A percentile compares a stretch with the other conserved stretches of the same genome.
These are phyloP conservation scores for Neodon shergylaensis DNA, from an alignment of 2,113 vertebrate genomes.

Conservation along the genomic window DNA sequence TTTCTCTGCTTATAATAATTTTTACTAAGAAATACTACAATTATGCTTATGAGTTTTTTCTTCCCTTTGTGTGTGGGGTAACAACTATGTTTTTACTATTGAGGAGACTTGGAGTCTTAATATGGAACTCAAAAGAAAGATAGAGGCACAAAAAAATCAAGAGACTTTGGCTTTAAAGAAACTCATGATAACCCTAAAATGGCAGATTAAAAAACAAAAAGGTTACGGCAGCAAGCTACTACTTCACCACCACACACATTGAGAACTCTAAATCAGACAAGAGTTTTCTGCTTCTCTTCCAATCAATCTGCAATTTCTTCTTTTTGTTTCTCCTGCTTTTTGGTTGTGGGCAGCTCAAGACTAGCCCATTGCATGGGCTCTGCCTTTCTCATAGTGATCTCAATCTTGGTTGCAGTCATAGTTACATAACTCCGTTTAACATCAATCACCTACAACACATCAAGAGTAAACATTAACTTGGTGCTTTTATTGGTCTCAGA, in stretches of 20 bases:
- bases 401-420: slow-evolving; percentile 97
- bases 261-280: slow-evolving; percentile 44
- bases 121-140: slow-evolving; percentile 41
- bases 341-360: slow-evolving; percentile 91
- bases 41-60: slow-evolving; percentile 14
- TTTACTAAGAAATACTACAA: slow-evolving; percentile 41
- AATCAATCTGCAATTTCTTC: slow-evolving; percentile 80
- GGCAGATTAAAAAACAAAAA: slow-evolving; percentile 74
- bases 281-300: slow-evolving; percentile 52
- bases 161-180: slow-evolving; percentile 72
- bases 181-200: slow-evolving; percentile 65
- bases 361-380: slow-evolving; percentile 95
- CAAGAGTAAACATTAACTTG: not conserved
- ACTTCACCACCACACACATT: slow-evolving; percentile 66
- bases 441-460: slow-evolving; percentile 91
- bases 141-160: slow-evolving; percentile 47
- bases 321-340: slow-evolving; percentile 83
- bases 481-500: not conserved
- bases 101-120: slow-evolving; percentile 44
- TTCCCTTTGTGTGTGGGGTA: slow-evolving; percentile 56
- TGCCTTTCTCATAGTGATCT: slow-evolving; percentile 95
- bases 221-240: slow-evolving; percentile 85
- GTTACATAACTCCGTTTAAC: slow-evolving; percentile 93
- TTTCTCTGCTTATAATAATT: slow-evolving; percentile 16
- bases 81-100: not conserved